Base-by-base conservation (phyloP, 1,140 invertebrate species). In the Dufourea novaeangliae region DNA sequence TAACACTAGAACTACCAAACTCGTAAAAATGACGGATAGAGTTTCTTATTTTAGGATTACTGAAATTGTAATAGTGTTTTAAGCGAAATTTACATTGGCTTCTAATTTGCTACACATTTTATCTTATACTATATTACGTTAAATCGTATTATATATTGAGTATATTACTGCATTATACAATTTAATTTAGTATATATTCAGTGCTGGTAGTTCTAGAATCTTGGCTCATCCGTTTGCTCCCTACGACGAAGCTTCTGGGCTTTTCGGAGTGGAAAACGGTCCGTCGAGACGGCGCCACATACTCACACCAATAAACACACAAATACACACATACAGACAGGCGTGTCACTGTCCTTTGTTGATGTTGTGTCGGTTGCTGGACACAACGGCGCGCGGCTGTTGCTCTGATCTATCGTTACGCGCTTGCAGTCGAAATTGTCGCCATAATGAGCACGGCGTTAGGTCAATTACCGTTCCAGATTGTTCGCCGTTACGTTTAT, bases 121-220 rank as follows among this genome's bases (percentile, higher is more conserved):
- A n/a, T n/a, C n/a, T n/a, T n/a, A n/a, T n/a, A n/a, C n/a, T n/a
- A n/a, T n/a, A n/a, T n/a, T n/a, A n/a, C n/a, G n/a, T n/a, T n/a
- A n/a, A n/a, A n/a, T n/a, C n/a, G n/a, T n/a, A n/a, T n/a, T n/a
- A n/a, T n/a, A n/a, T n/a, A n/a, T n/a, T n/a, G n/a, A n/a, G n/a
- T n/a, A n/a, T n/a, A n/a, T n/a, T n/a, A n/a, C n/a, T n/a, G n/a
- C n/a, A n/a, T n/a, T n/a, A n/a, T n/a, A n/a, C n/a, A n/a, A n/a
- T n/a, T n/a, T n/a, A n/a, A n/a, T n/a, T n/a, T n/a, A n/a, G n/a
- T n/a, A n/a, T n/a, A n/a, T n/a, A n/a, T n/a, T n/a, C n/a, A n/a
- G n/a, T n/a, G n/a, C n/a, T n/a, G n/a, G n/a, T n/a, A n/a, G 71
- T 67, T 67, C 66, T 66, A 74, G 73, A 76, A 76, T n/a, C 73